Conservation (phyloP, 2,797 vertebrate genomes). For the Acomys russatus region DNA sequence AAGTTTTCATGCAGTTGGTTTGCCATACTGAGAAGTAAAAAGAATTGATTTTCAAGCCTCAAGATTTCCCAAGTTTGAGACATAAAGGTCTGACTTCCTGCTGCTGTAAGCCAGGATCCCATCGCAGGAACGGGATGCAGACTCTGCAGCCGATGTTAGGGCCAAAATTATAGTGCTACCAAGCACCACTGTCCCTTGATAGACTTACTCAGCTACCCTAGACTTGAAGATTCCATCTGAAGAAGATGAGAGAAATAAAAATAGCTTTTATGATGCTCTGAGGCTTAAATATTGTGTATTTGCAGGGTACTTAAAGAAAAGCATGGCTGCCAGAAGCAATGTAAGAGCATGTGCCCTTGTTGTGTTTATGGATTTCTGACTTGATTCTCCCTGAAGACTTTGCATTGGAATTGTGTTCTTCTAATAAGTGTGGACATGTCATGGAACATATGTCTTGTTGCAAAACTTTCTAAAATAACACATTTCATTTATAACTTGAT, state of each 20-base stretch:
- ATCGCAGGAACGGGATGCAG: accelerated
- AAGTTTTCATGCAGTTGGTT: neutral
- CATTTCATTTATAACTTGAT: neutral
- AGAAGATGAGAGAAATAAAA: neutral
- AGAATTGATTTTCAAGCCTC: neutral
- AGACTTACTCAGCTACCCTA: neutral
- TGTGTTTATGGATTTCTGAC: neutral
- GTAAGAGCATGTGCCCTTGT: neutral
- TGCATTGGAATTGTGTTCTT: neutral
- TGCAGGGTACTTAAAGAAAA: neutral
- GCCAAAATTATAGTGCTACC: neutral
- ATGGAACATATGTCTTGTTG: slow-evolving; percentile 4
- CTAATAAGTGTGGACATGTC: neutral
- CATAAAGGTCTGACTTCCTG: neutral
- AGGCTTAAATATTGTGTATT: neutral
- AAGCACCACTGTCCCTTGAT: neutral
- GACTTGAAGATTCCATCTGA: neutral
- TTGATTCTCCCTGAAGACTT: slow-evolving; percentile 4
- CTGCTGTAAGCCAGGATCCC: neutral
- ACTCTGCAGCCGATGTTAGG: neutral
- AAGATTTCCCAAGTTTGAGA: neutral
- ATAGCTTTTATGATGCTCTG: neutral
- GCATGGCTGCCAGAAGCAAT: neutral
- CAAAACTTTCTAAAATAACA: neutral
- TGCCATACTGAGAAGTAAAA: neutral